Evolutionary conservation across 2,888 invertebrate species (phyloP), one percentile per base, ranked within the genome.

Genomic region (Netelia virgata): DNA sequence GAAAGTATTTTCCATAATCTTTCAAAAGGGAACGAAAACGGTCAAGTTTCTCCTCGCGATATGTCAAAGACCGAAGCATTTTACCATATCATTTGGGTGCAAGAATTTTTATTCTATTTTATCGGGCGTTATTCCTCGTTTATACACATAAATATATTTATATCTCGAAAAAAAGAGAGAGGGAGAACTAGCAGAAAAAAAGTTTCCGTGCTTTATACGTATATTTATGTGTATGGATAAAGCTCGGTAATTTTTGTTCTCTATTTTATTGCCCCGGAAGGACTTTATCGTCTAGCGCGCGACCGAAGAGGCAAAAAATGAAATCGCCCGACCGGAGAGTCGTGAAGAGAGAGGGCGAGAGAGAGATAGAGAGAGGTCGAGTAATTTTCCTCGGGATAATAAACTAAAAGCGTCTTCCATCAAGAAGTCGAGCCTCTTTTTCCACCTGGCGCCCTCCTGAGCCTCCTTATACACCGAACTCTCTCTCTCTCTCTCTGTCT

Each of bases 351-450:
- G 70, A 57, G 59, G 74, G 64, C n/a, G 59, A 63, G 69, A 18
- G 57, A 55, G 55, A 64, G 18, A 61, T 59, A 66, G 70, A 66
- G 55, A 83, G 82, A 84, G 78, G 85, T 80, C 82, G 80, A 88
- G 89, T 89, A 90, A 89, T 90, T 88, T 89, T 88, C 88, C 82
- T 87, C 83, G 74, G 84, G 87, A 88, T 90, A 90, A 90, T 90
- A 90, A 90, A 90, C 88, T 89, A 89, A 90, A 88, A 89, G 89
- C 89, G 88, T 88, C 87, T 85, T 87, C 86, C 86, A 83, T 86
- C 74, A 20, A 69, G 81, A 82, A 82, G 70, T 75, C 69, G 81
- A 83, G 82, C 83, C 84, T 88, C 83, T 73, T 81, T 80, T 78
- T 85, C 72, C 63, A 74, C 73, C 82, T 74, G 82, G 57, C 79